Base-by-base conservation (phyloP, 2,888 invertebrate genomes). In the Euphydryas editha region DNA sequence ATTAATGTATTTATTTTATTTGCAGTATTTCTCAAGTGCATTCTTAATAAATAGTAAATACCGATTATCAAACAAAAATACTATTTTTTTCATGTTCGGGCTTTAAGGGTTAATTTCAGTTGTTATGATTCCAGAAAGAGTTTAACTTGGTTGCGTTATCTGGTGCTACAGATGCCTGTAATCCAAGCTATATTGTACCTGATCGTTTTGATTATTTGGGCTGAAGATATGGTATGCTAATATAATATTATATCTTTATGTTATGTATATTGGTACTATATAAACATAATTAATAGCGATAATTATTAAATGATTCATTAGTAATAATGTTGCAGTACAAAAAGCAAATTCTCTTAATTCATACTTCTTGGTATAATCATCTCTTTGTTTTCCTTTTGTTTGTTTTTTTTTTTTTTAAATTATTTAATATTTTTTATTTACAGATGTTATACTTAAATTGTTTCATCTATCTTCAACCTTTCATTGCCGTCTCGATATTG, bases 81-180 rank as follows among this genome's bases (percentile, higher is more conserved):
- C n/a, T n/a, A n/a, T n/a, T n/a, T n/a, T n/a, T n/a, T n/a, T n/a
- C n/a, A n/a, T n/a, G n/a, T n/a, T n/a, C n/a, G n/a, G n/a, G n/a
- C n/a, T n/a, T n/a, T n/a, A n/a, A n/a, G n/a, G n/a, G n/a, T n/a
- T n/a, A n/a, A n/a, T n/a, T n/a, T n/a, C n/a, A n/a, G 1, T 39
- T 20, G 1, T 36, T 36, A 54, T 68, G 3, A 21, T 93, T 93
- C 62, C 88, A 95, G 95, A 74, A 89, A 87, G 72, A 91, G 90
- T 68, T 79, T 95, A 66, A 82, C 84, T 70, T 87, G 87, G 76
- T 78, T 95, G 67, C 88, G 95, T 67, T 87, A 94, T 75, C 83
- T 95, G 68, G 94, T 96, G 51, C 88, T 96, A 58, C 96, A 96
- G 83, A 91, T 96, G 80, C 95, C 96, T 20, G 89, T 96, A 47